Conservation (phyloP, 1,140 invertebrate species). For the Pseudomyrmex gracilis region DNA sequence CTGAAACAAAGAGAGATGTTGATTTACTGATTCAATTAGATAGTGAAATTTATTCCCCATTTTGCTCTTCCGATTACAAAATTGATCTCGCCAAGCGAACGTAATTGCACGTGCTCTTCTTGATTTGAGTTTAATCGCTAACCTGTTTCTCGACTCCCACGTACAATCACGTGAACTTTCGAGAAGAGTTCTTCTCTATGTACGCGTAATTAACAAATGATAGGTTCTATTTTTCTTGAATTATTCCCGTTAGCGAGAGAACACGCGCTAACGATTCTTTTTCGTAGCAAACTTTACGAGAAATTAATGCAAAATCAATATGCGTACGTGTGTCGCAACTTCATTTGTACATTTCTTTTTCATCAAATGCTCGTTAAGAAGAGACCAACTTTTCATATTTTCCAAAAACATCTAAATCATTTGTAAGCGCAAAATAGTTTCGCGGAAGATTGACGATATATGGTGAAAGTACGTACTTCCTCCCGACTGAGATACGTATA, state of each 20-base stretch:
- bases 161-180: no score
- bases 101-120: no score
- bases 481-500: neutral
- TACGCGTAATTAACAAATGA: neutral
- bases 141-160: no score
- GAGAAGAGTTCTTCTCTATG: neutral
- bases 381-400: neutral
- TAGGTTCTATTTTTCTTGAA: no score
- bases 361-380: neutral
- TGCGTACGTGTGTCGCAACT: neutral
- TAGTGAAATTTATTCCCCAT: no score
- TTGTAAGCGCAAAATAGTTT: neutral
- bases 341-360: neutral
- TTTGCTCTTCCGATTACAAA: no score
- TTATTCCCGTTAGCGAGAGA: no score
- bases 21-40: neutral
- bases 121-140: neutral
- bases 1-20: slow-evolving; percentile 62
- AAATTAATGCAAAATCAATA: neutral
- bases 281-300: no score
- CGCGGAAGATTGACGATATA: neutral
- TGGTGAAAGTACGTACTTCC: slow-evolving; percentile 6
- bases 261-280: no score
- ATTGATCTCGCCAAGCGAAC: no score
- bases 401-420: neutral